Evolutionary conservation across 2,888 invertebrate genomes (phyloP).

Genomic region (Caenorhabditis angaria): DNA sequence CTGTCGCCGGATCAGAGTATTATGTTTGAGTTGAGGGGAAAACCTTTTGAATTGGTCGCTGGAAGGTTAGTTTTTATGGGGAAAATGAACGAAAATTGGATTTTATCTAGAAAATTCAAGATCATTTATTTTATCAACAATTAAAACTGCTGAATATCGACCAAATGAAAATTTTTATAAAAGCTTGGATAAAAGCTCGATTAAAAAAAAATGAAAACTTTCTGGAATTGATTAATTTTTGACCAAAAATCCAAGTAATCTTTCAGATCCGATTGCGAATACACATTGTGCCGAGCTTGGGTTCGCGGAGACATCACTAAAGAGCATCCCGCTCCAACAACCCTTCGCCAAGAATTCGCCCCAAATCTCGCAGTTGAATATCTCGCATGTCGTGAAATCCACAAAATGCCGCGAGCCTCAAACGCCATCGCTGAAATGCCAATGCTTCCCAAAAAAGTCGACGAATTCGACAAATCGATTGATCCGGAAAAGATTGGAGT

Average conservation of each 20-base stretch:
- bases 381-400: constrained; percentile 57
- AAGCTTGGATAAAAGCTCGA: background rate
- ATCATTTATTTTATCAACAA: too few species aligned
- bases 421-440: constrained; percentile 29
- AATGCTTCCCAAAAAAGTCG: constrained; percentile 16
- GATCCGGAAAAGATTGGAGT: constrained; percentile 20
- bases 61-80: constrained; percentile 15
- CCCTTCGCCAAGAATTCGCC: constrained; percentile 31
- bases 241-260: background rate
- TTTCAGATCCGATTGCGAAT: constrained; percentile 51
- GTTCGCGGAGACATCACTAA: constrained; percentile 55
- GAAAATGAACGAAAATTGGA: background rate
- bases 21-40: constrained; percentile 69
- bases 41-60: constrained; percentile 66
- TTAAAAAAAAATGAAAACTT: too few species aligned
- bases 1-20: constrained; percentile 39
- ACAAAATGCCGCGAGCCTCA: constrained; percentile 54
- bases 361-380: constrained; percentile 44
- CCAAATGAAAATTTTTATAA: too few species aligned
- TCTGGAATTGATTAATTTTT: too few species aligned
- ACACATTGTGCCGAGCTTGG: constrained; percentile 65
- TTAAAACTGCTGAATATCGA: too few species aligned
- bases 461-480: constrained; percentile 18
- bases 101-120: too few species aligned
- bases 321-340: constrained; percentile 22